A percentile compares a stretch with the other conserved stretches of the same genome.
phyloP scores from a whole-genome alignment of 1,140 invertebrate genomes.

The Zaprionus capensis region DNA sequence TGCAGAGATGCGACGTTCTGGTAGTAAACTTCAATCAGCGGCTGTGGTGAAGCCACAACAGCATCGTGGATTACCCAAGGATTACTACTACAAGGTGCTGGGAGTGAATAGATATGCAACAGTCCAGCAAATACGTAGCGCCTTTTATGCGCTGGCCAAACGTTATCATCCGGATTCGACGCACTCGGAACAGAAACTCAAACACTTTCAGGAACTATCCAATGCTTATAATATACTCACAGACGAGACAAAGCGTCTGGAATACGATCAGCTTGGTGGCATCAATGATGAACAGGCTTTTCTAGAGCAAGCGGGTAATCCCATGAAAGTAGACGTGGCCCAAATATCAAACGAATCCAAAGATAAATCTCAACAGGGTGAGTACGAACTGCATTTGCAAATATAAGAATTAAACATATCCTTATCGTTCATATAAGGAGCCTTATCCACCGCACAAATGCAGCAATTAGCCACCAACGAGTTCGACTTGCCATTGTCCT shows the following conservation, averaged over 20 bases:
- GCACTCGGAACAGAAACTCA: conserved; percentile 88
- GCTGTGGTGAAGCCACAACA: conserved; percentile 32
- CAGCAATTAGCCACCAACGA: conserved; percentile 53
- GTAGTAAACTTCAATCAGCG: conserved; percentile 2
- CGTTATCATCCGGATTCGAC: conserved; percentile 90
- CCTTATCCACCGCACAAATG: conserved; percentile 43
- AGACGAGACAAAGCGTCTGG: conserved; percentile 90
- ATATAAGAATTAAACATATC: not conserved
- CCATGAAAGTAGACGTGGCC: conserved; percentile 43
- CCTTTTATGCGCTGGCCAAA: conserved; percentile 91
- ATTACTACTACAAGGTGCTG: conserved; percentile 95
- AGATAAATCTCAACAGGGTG: not conserved
- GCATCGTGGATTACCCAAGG: conserved; percentile 86
- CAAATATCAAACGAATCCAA: conserved; percentile 10
- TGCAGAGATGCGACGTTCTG: conserved; percentile 44
- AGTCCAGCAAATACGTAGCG: conserved; percentile 92
- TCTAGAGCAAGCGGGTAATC: conserved; percentile 64
- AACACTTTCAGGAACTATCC: conserved; percentile 94
- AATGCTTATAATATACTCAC: conserved; percentile 94
- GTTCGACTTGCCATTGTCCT: conserved; percentile 53
- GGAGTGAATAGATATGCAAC: conserved; percentile 90
- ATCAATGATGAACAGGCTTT: conserved; percentile 69
- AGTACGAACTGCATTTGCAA: not conserved
- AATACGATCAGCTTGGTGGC: conserved; percentile 88
- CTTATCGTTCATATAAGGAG: not conserved